Evolutionary conservation across 92 coral and sea anemone species (phyloP).

Genomic region (Umimayanthus chanpuru): DNA sequence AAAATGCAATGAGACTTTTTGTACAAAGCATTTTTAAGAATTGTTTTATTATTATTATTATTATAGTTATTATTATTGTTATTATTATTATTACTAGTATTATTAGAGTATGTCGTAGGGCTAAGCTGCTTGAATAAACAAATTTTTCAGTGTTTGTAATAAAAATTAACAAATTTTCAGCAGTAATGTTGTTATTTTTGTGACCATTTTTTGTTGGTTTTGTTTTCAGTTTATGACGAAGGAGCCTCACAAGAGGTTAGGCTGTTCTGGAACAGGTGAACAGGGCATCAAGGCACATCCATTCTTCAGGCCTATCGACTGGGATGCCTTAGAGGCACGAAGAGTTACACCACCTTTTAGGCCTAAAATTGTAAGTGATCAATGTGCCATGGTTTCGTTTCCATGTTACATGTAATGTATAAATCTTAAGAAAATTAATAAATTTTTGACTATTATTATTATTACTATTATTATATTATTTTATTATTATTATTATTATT

Average conservation of each 20-base stretch:
- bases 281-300: slow-evolving; percentile 91
- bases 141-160: too few species aligned
- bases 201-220: neutral
- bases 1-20: too few species aligned
- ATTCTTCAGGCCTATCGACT: slow-evolving; percentile 86
- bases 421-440: neutral
- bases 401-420: neutral
- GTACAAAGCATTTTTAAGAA: too few species aligned
- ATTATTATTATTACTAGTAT: too few species aligned
- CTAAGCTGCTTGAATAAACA: too few species aligned
- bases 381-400: neutral
- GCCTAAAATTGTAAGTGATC: slow-evolving; percentile 91
- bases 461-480: too few species aligned
- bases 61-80: too few species aligned
- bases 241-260: slow-evolving; percentile 80
- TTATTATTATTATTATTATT: too few species aligned
- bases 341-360: slow-evolving; percentile 84
- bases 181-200: neutral
- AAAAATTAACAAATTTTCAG: too few species aligned
- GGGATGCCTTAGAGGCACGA: slow-evolving; percentile 84
- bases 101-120: too few species aligned
- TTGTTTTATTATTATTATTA: too few species aligned
- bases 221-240: slow-evolving; percentile 90
- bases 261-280: slow-evolving; percentile 86
- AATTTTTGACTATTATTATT: neutral